Evolutionary conservation across 2,113 vertebrate species (phyloP).

Genomic region (Vicugna pacos): DNA sequence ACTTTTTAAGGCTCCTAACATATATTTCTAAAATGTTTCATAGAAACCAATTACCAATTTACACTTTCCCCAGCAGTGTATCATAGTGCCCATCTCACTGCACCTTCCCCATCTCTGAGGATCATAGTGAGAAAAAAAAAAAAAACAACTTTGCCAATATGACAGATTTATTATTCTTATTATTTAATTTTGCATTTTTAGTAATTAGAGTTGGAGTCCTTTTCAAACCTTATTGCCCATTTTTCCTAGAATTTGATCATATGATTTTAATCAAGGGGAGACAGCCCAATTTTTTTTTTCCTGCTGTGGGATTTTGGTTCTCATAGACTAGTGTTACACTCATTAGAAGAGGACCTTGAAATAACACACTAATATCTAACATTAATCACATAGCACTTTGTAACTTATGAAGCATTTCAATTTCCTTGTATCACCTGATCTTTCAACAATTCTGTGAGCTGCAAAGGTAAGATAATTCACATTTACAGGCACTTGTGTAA

Average conservation of each 20-base stretch:
- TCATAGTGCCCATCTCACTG: background rate
- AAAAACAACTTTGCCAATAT: background rate
- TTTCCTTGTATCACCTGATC: background rate
- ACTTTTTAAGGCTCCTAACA: slow-evolving; percentile 2
- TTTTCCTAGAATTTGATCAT: background rate
- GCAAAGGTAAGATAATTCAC: background rate
- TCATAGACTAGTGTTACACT: background rate
- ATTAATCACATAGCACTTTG: background rate
- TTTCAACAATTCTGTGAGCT: slow-evolving; percentile 12
- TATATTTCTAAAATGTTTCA: slow-evolving; percentile 18
- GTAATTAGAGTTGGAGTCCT: background rate
- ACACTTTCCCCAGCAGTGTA: background rate
- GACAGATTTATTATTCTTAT: slow-evolving; percentile 35
- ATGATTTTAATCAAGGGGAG: background rate
- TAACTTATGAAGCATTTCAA: slow-evolving; percentile 44
- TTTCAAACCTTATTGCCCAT: background rate
- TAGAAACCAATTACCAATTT: slow-evolving; percentile 30
- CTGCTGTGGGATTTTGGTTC: background rate
- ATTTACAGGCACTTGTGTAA: background rate
- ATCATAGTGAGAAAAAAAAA: background rate
- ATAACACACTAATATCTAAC: background rate
- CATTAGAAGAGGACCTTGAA: slow-evolving; percentile 10
- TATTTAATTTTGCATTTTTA: slow-evolving; percentile 63
- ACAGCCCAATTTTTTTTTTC: background rate
- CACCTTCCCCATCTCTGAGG: background rate